Percentiles rank a stretch among this genome's conserved stretches.
These are phyloP conservation scores for Wiebesia pumilae DNA, from an alignment of 1,140 invertebrate genomes.

Conservation along the genomic window DNA sequence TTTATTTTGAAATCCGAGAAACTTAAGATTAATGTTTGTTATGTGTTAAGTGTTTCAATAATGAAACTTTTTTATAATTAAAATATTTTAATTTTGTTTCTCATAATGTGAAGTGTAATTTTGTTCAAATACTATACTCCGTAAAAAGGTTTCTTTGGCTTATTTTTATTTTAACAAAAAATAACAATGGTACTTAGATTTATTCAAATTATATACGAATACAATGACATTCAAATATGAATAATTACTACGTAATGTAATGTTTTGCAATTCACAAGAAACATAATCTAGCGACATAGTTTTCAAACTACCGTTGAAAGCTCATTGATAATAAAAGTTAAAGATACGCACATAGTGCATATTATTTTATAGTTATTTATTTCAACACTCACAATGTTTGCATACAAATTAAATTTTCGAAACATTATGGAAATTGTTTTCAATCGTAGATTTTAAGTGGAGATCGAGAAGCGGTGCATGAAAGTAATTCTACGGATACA, in stretches of 20 bases:
- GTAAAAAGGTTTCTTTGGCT: not conserved
- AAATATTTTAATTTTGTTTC: too few relatives aligned
- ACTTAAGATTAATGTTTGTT: too few relatives aligned
- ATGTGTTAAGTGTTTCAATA: too few relatives aligned
- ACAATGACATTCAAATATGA: not conserved
- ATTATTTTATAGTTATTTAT: not conserved
- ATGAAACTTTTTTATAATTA: too few relatives aligned
- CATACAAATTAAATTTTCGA: not conserved
- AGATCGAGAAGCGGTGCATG: constrained; percentile 50
- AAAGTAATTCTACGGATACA: constrained; percentile 38
- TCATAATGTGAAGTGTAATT: too few relatives aligned
- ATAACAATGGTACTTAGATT: not conserved
- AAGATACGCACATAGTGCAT: not conserved
- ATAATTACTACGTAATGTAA: not conserved
- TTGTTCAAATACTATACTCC: too few relatives aligned
- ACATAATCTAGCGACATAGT: constrained; percentile 8
- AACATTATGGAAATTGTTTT: not conserved
- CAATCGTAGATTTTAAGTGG: constrained; percentile 33
- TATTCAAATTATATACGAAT: not conserved
- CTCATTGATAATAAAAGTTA: constrained; percentile 16
- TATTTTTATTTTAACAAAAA: not conserved
- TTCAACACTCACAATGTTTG: not conserved
- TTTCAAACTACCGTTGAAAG: constrained; percentile 4
- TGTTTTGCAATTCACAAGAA: not conserved
- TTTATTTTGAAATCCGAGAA: too few relatives aligned